Conservation (phyloP, 2,113 vertebrate genomes). For the Pongo pygmaeus region DNA sequence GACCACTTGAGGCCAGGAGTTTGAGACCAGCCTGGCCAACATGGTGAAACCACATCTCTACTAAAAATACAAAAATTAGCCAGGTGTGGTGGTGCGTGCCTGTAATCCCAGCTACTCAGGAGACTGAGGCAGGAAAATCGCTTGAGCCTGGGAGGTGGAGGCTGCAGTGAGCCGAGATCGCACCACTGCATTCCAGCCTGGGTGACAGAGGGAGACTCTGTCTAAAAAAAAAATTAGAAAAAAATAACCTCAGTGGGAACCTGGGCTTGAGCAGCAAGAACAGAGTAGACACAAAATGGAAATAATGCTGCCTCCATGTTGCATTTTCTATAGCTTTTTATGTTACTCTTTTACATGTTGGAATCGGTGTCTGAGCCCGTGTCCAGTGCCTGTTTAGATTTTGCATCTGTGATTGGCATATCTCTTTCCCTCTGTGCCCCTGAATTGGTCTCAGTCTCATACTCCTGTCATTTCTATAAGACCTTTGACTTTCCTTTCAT, state of each 20-base stretch:
- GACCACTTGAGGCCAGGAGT: too few species aligned
- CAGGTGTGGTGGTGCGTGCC: rapidly evolving
- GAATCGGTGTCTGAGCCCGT: neutral
- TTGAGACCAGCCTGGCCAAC: too few species aligned
- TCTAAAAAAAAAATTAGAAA: too few species aligned
- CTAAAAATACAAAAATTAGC: too few species aligned
- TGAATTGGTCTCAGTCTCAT: neutral
- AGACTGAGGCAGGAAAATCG: too few species aligned
- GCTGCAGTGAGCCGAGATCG: too few species aligned
- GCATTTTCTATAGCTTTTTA: neutral
- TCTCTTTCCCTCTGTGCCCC: neutral
- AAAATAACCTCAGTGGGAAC: neutral
- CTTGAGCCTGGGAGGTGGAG: too few species aligned
- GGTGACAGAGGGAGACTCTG: too few species aligned
- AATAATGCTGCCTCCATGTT: neutral
- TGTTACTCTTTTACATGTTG: neutral
- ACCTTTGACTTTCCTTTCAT: neutral
- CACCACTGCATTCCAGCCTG: too few species aligned
- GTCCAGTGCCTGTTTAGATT: neutral
- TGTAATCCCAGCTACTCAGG: too few species aligned
- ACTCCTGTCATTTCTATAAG: rapidly evolving
- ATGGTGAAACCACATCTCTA: too few species aligned
- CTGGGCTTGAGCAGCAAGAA: neutral
- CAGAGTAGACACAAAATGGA: neutral
- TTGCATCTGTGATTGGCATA: neutral